These are phyloP conservation scores for Plebejus melissa DNA, from an alignment of 2,888 invertebrate species.

Conservation along the genomic window DNA sequence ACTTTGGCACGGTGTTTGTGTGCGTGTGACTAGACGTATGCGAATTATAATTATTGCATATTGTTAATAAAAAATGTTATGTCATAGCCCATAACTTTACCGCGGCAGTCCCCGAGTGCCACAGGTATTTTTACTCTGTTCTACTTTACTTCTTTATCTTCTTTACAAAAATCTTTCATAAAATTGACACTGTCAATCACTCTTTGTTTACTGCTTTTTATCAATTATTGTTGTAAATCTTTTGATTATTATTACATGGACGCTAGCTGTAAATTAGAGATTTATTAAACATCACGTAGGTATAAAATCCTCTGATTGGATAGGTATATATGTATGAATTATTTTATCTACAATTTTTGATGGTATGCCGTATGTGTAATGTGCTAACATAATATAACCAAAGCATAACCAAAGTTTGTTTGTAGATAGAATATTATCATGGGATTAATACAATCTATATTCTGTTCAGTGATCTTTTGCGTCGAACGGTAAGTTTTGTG, in stretches of 20 bases:
- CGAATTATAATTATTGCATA: too few relatives aligned
- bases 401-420: slow-evolving; percentile 28
- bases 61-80: too few relatives aligned
- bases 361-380: too few relatives aligned
- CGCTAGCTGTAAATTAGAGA: neutral
- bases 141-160: too few relatives aligned
- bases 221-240: neutral
- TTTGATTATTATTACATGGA: neutral
- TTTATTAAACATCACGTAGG: neutral
- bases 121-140: too few relatives aligned
- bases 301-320: neutral
- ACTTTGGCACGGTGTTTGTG: too few relatives aligned
- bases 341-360: neutral
- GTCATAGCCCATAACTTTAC: too few relatives aligned
- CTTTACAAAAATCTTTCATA: neutral
- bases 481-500: slow-evolving; percentile 55
- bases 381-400: neutral
- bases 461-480: slow-evolving; percentile 64
- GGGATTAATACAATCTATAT: slow-evolving; percentile 63
- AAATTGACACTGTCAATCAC: neutral
- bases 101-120: too few relatives aligned
- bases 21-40: too few relatives aligned
- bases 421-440: slow-evolving; percentile 40
- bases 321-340: neutral
- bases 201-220: neutral